Evolutionary conservation across 2,113 vertebrate species (phyloP).

Genomic region (Lepisosteus osseus): DNA sequence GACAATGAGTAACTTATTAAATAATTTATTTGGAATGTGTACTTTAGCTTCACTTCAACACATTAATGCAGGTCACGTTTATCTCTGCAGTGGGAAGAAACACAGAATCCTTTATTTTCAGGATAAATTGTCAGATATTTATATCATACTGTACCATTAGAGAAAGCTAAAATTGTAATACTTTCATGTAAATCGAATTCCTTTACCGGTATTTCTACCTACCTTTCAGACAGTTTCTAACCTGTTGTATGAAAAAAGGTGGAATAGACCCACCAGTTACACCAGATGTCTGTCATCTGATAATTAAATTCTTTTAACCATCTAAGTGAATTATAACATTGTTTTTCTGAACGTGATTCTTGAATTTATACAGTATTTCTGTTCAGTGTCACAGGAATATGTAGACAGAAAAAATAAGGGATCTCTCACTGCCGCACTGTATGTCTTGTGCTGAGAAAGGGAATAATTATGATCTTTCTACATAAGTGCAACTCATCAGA

Average conservation of each 20-base stretch:
- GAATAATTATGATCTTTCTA: conserved; percentile 23
- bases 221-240: conserved; percentile 54
- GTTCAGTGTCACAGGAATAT: conserved; percentile 2
- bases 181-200: conserved; percentile 48
- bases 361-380: conserved; percentile 14
- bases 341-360: conserved; percentile 23
- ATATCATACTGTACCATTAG: conserved; percentile 35
- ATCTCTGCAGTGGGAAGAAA: conserved; percentile 34
- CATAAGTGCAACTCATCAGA: conserved; percentile 35
- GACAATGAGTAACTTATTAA: conserved; percentile 77
- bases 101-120: conserved; percentile 30
- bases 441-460: conserved; percentile 5
- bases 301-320: neutral
- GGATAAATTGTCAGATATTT: conserved; percentile 46
- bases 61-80: conserved; percentile 29
- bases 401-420: conserved; percentile 4
- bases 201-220: conserved; percentile 52
- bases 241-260: conserved; percentile 31
- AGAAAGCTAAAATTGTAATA: conserved; percentile 45
- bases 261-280: conserved; percentile 17
- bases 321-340: conserved; percentile 14
- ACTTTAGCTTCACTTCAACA: conserved; percentile 38
- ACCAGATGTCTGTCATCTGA: neutral
- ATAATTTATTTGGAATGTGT: conserved; percentile 66
- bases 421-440: conserved; percentile 1